Evolutionary conservation across 35 echinoderm and acorn worm genomes (phyloP), one percentile per base, ranked within the genome.

Genomic region (Apostichopus californicus): DNA sequence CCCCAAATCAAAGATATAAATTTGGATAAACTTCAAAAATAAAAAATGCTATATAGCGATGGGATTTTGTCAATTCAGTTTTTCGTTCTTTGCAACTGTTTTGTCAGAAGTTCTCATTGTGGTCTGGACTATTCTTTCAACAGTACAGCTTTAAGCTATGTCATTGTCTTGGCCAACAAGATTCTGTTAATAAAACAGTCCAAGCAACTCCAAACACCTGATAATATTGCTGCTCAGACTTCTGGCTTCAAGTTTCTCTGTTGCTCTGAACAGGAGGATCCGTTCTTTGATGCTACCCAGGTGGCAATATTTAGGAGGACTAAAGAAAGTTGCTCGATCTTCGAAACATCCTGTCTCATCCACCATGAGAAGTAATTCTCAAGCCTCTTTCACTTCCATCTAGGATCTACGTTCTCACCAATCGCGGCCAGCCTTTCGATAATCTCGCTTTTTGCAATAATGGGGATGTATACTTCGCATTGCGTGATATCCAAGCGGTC

Each of bases 241-340:
- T 64, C 11, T 71, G 17, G 93, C 93, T 90, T 94, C 86, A 8
- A 94, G 75, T 22, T 82, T 65, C 10, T 94, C 93, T 15, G 93
- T 78, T 26, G 55, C 57, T 79, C 82, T 6, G 57, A 94, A 90
- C 17, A 85, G 46, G 9, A 85, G 52, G 56, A 85, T 55, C 17
- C 81, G 8, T 55, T 85, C 52, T n/a, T 56, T 85, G 80, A 46
- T 57, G 80, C 55, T 54, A 9, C 80, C 81, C 15, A 55, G 87
- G 55, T 71, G 26, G 21, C 71, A 70, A 56, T 85, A 85, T 10
- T 21, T 46, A 46, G 6, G 59, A 65, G 0, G 18, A 89, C 87
- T 34, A 89, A 73, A 70, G 87, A 70, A 28, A 73, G 17, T 73
- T 89, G 60, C 18, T 89, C 87, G 0, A 23, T 89, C 87, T 89